Conservation (phyloP, 2,797 vertebrate species). For the Sebastolobus altivelis region DNA sequence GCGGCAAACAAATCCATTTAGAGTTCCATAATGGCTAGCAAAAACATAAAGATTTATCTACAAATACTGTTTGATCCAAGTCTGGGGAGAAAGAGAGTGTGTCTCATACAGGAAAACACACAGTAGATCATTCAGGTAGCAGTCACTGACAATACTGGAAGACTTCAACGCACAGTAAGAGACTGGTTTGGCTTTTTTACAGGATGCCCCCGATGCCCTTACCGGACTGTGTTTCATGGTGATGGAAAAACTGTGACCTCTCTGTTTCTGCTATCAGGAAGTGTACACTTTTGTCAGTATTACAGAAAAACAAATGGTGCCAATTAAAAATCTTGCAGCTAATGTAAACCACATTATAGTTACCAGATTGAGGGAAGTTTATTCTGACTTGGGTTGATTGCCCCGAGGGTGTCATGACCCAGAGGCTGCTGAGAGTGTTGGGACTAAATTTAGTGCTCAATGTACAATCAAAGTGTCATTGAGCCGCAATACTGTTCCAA, state of each 20-base stretch:
- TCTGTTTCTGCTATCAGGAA: conserved; percentile 60
- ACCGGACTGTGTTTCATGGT: conserved; percentile 36
- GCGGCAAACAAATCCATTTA: conserved; percentile 15
- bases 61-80: conserved; percentile 39
- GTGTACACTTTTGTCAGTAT: conserved; percentile 19
- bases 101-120: conserved; percentile 23
- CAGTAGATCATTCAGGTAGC: conserved; percentile 6
- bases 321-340: conserved; percentile 67
- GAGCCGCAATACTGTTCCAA: conserved; percentile 28
- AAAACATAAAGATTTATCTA: conserved; percentile 43
- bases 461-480: conserved; percentile 39
- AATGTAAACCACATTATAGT: conserved; percentile 62
- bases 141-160: conserved; percentile 18
- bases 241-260: conserved; percentile 64
- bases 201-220: conserved; percentile 46
- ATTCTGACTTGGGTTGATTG: conserved; percentile 72
- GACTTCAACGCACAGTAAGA: neutral
- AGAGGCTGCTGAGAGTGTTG: conserved; percentile 38
- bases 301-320: conserved; percentile 36
- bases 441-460: conserved; percentile 54
- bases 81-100: neutral
- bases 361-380: conserved; percentile 72
- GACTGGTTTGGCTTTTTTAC: neutral
- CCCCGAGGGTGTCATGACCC: conserved; percentile 51
- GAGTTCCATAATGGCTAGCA: conserved; percentile 13